Base-by-base conservation (phyloP, 2,113 vertebrate genomes). In the Acrocephalus kingi region DNA sequence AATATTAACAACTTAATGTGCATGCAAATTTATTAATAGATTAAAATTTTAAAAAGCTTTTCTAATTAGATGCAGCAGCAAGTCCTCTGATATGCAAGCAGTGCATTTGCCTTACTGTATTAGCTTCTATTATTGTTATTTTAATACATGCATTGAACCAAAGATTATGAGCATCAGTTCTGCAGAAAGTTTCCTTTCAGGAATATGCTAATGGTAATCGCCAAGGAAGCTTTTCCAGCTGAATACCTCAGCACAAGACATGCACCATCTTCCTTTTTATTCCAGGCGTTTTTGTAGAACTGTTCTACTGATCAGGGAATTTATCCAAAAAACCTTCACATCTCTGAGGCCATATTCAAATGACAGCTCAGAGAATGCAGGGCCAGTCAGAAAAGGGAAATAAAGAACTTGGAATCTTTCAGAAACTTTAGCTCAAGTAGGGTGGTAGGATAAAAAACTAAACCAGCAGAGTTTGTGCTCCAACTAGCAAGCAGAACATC, bases 161-260 rank as follows among this genome's bases (percentile, higher is more conserved):
- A 31, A 95, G 63, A 94, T 96, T 66, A 90, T 25, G 14, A 51
- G 67, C 71, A 91, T 20, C 90, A 68, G 87, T 94, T 96, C 84
- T 79, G 71, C 68, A 86, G 63, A 59, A 93, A 94, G 22, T 55
- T 81, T 64, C 51, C 66, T 77, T 72, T 68, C 77, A 91, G 87
- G 49, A 96, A 71, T 64, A 74, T 39, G 39, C 7, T 69, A 64
- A 39, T 23, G 28, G 52, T 49, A 93, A 90, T 86, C 10, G 1
- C 48, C 63, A 63, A 78, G 49, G 86, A 46, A 43, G 58, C 4
- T 76, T 87, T 67, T 41, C 17, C 71, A 84, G 30, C n/a, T 81
- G 69, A 82, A 80, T 14, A 6, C 13, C 12, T 13, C 30, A 81
- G 61, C 11, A 52, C 51, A 72, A 46, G 25, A 27, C 19, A 31